Evolutionary conservation across 1,140 invertebrate species (phyloP).

Genomic region (Riptortus pedestris): DNA sequence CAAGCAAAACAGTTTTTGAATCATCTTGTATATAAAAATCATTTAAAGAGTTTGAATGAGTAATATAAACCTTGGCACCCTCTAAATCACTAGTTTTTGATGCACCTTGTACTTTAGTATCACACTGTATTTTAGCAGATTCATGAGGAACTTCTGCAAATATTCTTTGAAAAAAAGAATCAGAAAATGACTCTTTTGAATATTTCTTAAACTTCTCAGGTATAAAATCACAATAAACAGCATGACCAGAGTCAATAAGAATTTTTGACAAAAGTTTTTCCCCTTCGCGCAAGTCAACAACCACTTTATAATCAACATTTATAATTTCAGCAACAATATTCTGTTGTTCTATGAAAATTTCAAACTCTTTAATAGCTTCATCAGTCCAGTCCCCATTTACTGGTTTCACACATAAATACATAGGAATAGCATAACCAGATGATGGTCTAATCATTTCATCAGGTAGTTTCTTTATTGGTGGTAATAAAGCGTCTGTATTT

Average conservation of each 20-base stretch:
- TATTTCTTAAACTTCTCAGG: slow-evolving; percentile 32
- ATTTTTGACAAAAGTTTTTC: slow-evolving; percentile 23
- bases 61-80: slow-evolving; percentile 32
- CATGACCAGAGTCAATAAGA: slow-evolving; percentile 24
- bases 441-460: slow-evolving; percentile 35
- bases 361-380: slow-evolving; percentile 47
- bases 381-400: slow-evolving; percentile 54
- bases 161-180: not conserved
- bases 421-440: slow-evolving; percentile 48
- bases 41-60: slow-evolving; percentile 14
- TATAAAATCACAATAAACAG: not conserved
- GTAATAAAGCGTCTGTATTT: slow-evolving; percentile 55
- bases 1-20: slow-evolving; percentile 16
- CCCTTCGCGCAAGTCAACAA: slow-evolving; percentile 25
- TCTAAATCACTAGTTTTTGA: slow-evolving; percentile 17
- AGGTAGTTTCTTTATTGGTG: slow-evolving; percentile 48
- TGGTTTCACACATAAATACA: slow-evolving; percentile 53
- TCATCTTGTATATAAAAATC: slow-evolving; percentile 25
- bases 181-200: not conserved
- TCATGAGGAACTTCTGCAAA: not conserved
- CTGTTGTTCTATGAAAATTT: slow-evolving; percentile 40
- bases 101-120: not conserved
- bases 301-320: slow-evolving; percentile 29
- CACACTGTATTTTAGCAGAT: not conserved
- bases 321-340: slow-evolving; percentile 36